phyloP scores from a whole-genome alignment of 1,140 invertebrate species.

The Medauroidea extradentata region DNA sequence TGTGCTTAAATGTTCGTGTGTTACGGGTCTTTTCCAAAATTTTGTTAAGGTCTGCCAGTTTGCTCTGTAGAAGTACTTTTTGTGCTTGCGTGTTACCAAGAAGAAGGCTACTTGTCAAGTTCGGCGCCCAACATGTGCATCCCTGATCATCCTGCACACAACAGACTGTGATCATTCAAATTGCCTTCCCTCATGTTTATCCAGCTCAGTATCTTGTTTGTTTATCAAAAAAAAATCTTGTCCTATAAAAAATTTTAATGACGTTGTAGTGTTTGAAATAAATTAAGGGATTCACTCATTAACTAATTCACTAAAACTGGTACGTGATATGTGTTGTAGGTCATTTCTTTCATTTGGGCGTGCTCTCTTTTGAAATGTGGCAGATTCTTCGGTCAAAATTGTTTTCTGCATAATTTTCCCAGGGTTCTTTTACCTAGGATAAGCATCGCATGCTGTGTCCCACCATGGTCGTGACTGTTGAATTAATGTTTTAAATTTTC shows the following conservation, averaged over 20 bases:
- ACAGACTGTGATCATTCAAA: conserved; percentile 24
- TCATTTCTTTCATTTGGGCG: not conserved
- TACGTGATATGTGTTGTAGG: not conserved
- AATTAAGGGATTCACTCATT: conserved; percentile 5
- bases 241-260: not conserved
- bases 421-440: too few species aligned
- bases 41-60: too few species aligned
- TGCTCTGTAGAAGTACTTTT: too few species aligned
- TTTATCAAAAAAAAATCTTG: not conserved
- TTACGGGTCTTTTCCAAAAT: too few species aligned
- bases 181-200: conserved; percentile 19
- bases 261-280: not conserved
- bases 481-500: too few species aligned
- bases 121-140: not conserved
- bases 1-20: too few species aligned
- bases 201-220: not conserved
- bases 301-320: conserved; percentile 1
- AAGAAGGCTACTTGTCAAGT: too few species aligned
- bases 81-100: too few species aligned
- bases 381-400: conserved; percentile 5
- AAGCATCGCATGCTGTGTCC: too few species aligned
- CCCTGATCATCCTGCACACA: conserved; percentile 13
- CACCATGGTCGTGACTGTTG: too few species aligned
- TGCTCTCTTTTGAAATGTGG: conserved; percentile 21
- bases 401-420: conserved; percentile 4